Evolutionary conservation across 2,797 vertebrate genomes (phyloP).

Genomic region (Anisognathus igniventris): DNA sequence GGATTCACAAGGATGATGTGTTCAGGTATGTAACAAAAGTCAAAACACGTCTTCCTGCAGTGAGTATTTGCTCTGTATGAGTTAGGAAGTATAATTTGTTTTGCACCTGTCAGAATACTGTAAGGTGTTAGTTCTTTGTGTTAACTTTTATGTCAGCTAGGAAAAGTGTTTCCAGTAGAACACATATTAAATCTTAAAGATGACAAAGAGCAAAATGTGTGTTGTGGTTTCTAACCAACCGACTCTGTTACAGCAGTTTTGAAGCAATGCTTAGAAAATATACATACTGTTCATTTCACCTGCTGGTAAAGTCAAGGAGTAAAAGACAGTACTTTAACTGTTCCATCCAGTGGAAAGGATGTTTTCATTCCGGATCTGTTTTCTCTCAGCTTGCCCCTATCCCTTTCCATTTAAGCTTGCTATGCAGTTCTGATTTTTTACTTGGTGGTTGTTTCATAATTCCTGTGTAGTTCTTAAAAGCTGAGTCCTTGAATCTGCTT

Average conservation of each 20-base stretch:
- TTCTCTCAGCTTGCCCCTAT: neutral
- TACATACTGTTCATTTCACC: neutral
- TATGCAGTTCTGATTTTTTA: neutral
- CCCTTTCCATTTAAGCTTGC: neutral
- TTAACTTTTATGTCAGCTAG: neutral
- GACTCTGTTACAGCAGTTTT: neutral
- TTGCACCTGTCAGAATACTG: neutral
- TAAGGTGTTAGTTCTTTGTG: neutral
- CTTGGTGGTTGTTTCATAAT: neutral
- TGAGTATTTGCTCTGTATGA: neutral
- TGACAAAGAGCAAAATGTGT: neutral
- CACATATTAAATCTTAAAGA: neutral
- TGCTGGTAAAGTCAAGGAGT: neutral
- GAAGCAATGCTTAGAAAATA: neutral
- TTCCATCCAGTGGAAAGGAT: neutral
- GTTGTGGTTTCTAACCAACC: neutral
- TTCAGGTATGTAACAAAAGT: neutral
- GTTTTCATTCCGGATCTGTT: neutral
- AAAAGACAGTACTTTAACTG: neutral
- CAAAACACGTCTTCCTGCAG: neutral
- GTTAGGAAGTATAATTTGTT: neutral
- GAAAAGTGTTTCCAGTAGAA: neutral
- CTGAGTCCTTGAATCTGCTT: neutral
- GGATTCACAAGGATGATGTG: no score
- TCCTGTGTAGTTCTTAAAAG: neutral